phyloP scores from a whole-genome alignment of 2,113 vertebrate genomes.

The Platysteira castanea region DNA sequence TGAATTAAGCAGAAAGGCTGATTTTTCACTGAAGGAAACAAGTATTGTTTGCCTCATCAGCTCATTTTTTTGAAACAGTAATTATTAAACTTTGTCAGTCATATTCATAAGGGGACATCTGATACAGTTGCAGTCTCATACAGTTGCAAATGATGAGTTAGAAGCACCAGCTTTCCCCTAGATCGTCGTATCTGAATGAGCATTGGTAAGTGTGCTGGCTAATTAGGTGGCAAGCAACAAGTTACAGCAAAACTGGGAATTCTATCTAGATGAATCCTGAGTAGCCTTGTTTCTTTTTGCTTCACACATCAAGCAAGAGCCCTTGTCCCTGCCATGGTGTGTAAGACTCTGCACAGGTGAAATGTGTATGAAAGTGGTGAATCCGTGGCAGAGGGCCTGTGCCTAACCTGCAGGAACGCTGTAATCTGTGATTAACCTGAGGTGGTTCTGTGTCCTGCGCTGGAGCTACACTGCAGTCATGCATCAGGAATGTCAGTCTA shows the following conservation, averaged over 20 bases:
- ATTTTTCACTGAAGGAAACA: neutral
- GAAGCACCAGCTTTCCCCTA: neutral
- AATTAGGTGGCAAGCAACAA: neutral
- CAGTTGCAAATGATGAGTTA: neutral
- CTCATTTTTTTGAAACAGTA: neutral
- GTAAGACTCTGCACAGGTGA: neutral
- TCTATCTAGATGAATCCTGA: neutral
- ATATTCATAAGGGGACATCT: neutral
- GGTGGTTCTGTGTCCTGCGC: neutral
- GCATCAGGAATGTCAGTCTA: neutral
- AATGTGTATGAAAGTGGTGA: neutral
- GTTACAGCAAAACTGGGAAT: neutral
- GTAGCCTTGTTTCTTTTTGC: neutral
- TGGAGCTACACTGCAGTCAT: neutral
- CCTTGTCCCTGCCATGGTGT: neutral
- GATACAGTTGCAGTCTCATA: neutral
- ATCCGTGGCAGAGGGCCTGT: neutral
- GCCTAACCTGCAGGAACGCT: neutral
- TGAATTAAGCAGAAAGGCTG: neutral
- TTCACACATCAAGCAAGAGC: neutral
- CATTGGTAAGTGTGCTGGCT: neutral
- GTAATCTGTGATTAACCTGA: neutral
- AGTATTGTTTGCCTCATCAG: neutral
- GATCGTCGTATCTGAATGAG: neutral
- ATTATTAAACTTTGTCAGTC: conserved; percentile 11